A percentile compares a stretch with the other conserved stretches of the same genome.
phyloP scores from a whole-genome alignment of 1,140 invertebrate species.

The Hyposmocoma kahamanoa region DNA sequence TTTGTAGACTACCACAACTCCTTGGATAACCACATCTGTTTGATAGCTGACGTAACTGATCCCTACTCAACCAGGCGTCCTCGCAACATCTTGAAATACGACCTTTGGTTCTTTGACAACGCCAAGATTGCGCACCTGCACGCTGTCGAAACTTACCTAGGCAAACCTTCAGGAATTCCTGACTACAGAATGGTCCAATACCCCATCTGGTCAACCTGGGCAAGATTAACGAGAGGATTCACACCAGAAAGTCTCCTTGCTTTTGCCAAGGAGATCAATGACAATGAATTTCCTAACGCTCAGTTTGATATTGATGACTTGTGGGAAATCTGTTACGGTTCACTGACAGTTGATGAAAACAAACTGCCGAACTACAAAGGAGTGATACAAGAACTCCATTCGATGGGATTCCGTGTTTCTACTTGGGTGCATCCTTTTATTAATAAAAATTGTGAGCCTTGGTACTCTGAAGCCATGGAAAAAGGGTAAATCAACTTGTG shows the following conservation, averaged over 20 bases:
- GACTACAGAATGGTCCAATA: conserved; percentile 80
- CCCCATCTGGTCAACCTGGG: conserved; percentile 93
- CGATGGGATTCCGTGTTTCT: conserved; percentile 79
- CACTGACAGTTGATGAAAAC: conserved; percentile 77
- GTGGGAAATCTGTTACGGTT: conserved; percentile 90
- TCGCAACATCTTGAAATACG: conserved; percentile 71
- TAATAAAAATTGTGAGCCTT: conserved; percentile 79
- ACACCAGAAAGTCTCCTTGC: conserved; percentile 76
- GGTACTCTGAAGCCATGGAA: conserved; percentile 63
- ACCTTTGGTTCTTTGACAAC: conserved; percentile 72
- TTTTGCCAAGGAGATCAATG: conserved; percentile 80
- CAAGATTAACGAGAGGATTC: conserved; percentile 79
- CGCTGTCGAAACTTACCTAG: conserved; percentile 72
- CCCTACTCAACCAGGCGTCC: conserved; percentile 56
- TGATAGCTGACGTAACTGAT: conserved; percentile 67
- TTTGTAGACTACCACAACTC: conserved; percentile 79
- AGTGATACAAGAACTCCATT: conserved; percentile 72
- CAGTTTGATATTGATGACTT: conserved; percentile 91
- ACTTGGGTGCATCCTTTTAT: conserved; percentile 92
- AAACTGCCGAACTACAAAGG: conserved; percentile 81
- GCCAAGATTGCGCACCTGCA: conserved; percentile 75
- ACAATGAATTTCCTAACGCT: conserved; percentile 79
- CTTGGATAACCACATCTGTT: conserved; percentile 68
- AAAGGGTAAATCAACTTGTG: conserved; percentile 23
- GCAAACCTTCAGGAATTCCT: conserved; percentile 76